These are phyloP conservation scores for Azorinus chamasolen DNA, from an alignment of 2,888 invertebrate species.

Conservation along the genomic window DNA sequence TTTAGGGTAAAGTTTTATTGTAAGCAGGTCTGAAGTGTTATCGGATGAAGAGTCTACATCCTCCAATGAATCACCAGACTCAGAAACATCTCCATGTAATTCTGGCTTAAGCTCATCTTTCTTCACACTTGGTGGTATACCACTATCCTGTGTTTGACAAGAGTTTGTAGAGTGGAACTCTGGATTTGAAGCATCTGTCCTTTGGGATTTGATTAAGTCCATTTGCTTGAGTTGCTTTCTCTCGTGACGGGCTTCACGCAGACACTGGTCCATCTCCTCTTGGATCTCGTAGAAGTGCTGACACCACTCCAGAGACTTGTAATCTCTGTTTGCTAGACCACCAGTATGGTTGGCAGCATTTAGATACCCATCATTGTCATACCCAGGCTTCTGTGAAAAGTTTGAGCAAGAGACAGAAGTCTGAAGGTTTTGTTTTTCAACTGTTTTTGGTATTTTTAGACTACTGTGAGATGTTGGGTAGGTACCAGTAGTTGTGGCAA, in stretches of 20 bases:
- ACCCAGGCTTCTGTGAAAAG: slow-evolving; percentile 35
- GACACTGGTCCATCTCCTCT: slow-evolving; percentile 79
- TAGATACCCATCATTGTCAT: slow-evolving; percentile 1
- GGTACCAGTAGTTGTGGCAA: slow-evolving; percentile 5
- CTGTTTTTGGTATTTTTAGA: slow-evolving; percentile 57
- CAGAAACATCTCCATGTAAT: slow-evolving; percentile 28
- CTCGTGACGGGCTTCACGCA: slow-evolving; percentile 49
- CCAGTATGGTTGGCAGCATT: slow-evolving; percentile 20
- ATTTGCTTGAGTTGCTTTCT: slow-evolving; percentile 25
- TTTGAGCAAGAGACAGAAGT: slow-evolving; percentile 65
- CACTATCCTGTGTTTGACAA: slow-evolving; percentile 10
- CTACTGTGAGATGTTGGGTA: slow-evolving; percentile 49
- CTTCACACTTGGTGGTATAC: slow-evolving; percentile 8
- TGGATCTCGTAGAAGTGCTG: slow-evolving; percentile 79
- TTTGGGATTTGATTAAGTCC: neutral
- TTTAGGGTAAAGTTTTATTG: slow-evolving; percentile 67
- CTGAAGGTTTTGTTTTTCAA: slow-evolving; percentile 57
- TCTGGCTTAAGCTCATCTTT: slow-evolving; percentile 28
- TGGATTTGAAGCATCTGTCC: neutral
- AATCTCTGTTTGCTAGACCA: slow-evolving; percentile 61
- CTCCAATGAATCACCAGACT: slow-evolving; percentile 66
- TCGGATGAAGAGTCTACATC: slow-evolving; percentile 63
- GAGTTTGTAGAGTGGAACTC: neutral
- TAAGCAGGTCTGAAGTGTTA: slow-evolving; percentile 70
- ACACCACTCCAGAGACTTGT: slow-evolving; percentile 77